Conservation (phyloP, 2,888 invertebrate species). For the Caenorhabditis sp. region DNA sequence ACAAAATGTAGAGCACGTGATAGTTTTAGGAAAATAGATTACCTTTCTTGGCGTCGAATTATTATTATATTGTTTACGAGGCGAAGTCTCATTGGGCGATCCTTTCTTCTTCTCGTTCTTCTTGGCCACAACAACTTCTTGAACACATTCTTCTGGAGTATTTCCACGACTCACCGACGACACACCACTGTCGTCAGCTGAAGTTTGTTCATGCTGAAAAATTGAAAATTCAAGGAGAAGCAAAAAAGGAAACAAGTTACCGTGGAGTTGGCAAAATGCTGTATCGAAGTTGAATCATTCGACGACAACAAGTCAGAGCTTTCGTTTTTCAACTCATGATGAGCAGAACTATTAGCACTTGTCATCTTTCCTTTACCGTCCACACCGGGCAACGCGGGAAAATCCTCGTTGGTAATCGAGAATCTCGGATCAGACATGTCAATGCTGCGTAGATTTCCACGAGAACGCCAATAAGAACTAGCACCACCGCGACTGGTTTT, state of each 20-base stretch:
- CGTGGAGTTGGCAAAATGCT: neutral
- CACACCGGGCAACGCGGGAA: neutral
- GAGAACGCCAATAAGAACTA: too few relatives aligned
- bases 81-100: neutral
- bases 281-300: neutral
- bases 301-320: neutral
- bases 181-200: neutral
- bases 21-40: neutral
- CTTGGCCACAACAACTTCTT: neutral
- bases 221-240: neutral
- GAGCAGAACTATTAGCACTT: too few relatives aligned
- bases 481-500: too few relatives aligned
- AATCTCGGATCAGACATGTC: neutral
- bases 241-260: neutral
- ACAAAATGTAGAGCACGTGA: neutral
- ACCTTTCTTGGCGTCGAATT: too few relatives aligned
- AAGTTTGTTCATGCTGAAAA: neutral
- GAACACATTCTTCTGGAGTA: neutral
- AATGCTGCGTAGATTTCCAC: too few relatives aligned
- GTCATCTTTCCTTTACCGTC: neutral
- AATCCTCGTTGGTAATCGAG: neutral
- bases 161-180: neutral
- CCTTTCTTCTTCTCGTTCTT: neutral
- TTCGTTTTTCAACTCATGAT: too few relatives aligned
- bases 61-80: neutral